Evolutionary conservation across 2,888 invertebrate genomes (phyloP), one percentile per base, ranked within the genome.

Genomic region (Drosophila ustulata): DNA sequence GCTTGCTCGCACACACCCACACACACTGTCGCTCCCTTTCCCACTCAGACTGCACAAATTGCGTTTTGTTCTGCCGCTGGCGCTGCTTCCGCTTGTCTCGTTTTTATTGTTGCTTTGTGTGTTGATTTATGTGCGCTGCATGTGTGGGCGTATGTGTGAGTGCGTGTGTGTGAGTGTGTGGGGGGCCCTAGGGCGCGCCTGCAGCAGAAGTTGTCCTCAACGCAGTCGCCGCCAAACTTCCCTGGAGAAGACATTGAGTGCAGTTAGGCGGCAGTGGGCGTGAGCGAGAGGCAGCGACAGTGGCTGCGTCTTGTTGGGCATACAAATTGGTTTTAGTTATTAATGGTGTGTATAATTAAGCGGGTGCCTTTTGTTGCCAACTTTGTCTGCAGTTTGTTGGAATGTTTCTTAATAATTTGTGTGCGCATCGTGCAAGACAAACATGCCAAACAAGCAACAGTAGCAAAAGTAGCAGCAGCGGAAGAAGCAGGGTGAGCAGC

Each of bases 321-420:
- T 83, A 83, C 83, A 83, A 83, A 83, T 83, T 83, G 83, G 83
- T 83, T 83, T 83, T 83, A 83, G 88, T 83, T 83, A 83, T 83
- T 83, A 88, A 83, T 83, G 83, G 83, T 82, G 82, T 83, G 83
- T 83, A 83, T 83, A 83, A 88, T 83, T 83, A 83, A 83, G 83
- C 88, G 78, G 63, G 67, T 73, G 80, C 75, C 83, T 88, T 85
- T 83, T 88, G 82, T 83, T 86, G 67, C 72, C 87, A 88, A 83
- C 83, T 88, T 85, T 83, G 83, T 82, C 83, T 85, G 76, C 82
- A 83, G 80, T 85, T 88, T 88, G 88, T 62, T 75, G 71, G 80
- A 81, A 88, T 82, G 86, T 82, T 88, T 82, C 83, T 86, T 80
- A 88, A 85, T 85, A 83, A 83, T 88, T 83, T 85, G 88, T 85